Conservation (phyloP, 2,888 invertebrate genomes). For the Eurytoma adleriae region DNA sequence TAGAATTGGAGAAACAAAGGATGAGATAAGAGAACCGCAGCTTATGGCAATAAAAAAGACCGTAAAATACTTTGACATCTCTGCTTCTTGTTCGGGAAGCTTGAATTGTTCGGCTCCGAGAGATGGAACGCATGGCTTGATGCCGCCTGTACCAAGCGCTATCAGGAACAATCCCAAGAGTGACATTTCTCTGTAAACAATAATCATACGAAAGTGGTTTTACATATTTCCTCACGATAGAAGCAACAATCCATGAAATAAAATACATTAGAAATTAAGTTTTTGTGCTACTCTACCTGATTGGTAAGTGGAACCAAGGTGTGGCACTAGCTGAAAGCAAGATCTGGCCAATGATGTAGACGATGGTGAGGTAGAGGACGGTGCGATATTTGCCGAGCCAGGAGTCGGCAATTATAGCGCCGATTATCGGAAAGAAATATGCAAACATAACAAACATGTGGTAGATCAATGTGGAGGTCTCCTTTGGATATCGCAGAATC, state of each 20-base stretch:
- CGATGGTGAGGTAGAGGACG: slow-evolving; percentile 91
- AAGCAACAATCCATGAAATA: no score
- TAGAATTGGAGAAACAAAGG: slow-evolving; percentile 90
- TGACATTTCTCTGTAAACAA: slow-evolving; percentile 75
- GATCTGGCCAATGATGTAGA: slow-evolving; percentile 90
- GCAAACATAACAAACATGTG: slow-evolving; percentile 93
- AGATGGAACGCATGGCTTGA: slow-evolving; percentile 96
- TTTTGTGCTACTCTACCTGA: slow-evolving; percentile 70
- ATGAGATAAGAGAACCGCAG: slow-evolving; percentile 92
- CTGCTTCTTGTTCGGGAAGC: slow-evolving; percentile 86
- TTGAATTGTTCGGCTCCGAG: slow-evolving; percentile 97
- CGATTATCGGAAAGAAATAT: slow-evolving; percentile 92
- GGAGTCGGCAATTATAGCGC: slow-evolving; percentile 96
- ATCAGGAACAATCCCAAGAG: slow-evolving; percentile 85
- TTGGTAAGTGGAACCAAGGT: slow-evolving; percentile 80
- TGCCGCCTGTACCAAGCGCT: slow-evolving; percentile 94
- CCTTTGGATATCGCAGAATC: slow-evolving; percentile 84
- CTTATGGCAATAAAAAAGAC: slow-evolving; percentile 97
- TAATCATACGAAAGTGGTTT: no score
- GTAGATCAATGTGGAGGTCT: slow-evolving; percentile 90
- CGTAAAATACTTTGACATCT: slow-evolving; percentile 92
- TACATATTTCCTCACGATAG: no score
- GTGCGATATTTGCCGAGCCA: slow-evolving; percentile 93
- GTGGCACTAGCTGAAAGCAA: slow-evolving; percentile 85
- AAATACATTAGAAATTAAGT: no score